Conservation (phyloP, 1,140 invertebrate genomes). For the Drosophila subpulchrella region DNA sequence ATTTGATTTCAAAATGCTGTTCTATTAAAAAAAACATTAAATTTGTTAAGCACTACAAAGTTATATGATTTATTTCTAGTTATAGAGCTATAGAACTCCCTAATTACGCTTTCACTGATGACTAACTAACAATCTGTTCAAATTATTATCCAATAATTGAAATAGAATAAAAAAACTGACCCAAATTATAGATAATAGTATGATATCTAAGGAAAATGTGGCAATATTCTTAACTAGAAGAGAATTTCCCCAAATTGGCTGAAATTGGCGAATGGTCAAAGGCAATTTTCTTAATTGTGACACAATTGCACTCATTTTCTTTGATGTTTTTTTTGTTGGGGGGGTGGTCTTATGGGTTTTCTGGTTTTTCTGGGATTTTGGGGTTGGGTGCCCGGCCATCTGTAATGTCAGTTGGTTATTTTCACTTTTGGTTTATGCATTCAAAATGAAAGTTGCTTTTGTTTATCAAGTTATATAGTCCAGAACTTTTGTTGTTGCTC, state of each 20-base stretch:
- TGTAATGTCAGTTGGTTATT: conserved; percentile 53
- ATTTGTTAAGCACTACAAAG: too few species aligned
- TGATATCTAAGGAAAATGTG: not conserved
- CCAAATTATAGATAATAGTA: not conserved
- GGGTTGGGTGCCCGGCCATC: conserved; percentile 34
- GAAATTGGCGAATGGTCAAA: conserved; percentile 19
- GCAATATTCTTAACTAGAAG: not conserved
- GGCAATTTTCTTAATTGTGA: conserved; percentile 24
- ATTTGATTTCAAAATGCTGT: too few species aligned
- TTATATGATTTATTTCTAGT: too few species aligned
- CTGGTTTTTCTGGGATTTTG: not conserved
- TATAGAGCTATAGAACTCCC: too few species aligned
- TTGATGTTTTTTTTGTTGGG: not conserved
- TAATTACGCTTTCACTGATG: too few species aligned
- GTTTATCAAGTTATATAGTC: conserved; percentile 53
- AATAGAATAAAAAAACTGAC: not conserved
- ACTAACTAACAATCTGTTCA: too few species aligned
- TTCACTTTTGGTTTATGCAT: conserved; percentile 63
- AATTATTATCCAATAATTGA: not conserved
- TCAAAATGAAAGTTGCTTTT: conserved; percentile 58
- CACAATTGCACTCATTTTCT: conserved; percentile 9
- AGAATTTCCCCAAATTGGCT: conserved; percentile 3
- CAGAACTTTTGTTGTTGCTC: conserved; percentile 69
- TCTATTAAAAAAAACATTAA: too few species aligned
- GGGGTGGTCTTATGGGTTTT: not conserved